Evolutionary conservation across 2,888 invertebrate species (phyloP).

Genomic region (Ellobium chinense): DNA sequence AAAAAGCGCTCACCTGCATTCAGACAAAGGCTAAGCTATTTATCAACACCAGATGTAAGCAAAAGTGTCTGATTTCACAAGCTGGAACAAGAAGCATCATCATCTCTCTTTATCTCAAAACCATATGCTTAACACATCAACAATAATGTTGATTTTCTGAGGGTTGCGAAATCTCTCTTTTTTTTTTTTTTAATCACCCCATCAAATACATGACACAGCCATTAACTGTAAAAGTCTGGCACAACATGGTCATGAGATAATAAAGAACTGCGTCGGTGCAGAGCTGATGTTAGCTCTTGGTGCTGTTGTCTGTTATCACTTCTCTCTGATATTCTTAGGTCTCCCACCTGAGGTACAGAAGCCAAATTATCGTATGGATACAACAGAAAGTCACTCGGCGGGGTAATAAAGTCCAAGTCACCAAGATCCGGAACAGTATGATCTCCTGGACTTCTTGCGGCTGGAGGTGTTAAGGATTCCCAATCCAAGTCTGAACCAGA

Average conservation of each 20-base stretch:
- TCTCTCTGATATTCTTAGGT: background rate
- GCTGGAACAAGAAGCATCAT: too few relatives aligned
- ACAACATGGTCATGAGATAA: conserved; percentile 11
- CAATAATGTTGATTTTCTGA: too few relatives aligned
- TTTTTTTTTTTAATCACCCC: too few relatives aligned
- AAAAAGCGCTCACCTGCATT: too few relatives aligned
- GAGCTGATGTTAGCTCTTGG: background rate
- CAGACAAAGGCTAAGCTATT: too few relatives aligned
- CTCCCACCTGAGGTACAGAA: background rate
- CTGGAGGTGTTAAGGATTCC: conserved; percentile 50
- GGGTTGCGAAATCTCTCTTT: too few relatives aligned
- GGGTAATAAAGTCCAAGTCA: background rate
- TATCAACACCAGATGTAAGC: too few relatives aligned
- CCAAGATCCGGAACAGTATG: conserved; percentile 39
- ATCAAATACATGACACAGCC: too few relatives aligned
- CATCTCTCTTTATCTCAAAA: too few relatives aligned
- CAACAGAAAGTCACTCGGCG: conserved; percentile 15
- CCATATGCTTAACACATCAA: too few relatives aligned
- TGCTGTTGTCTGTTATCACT: background rate
- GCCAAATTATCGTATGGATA: background rate
- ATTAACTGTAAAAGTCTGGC: conserved; percentile 30
- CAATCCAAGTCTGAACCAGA: conserved; percentile 25
- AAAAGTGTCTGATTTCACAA: too few relatives aligned
- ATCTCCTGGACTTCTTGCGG: conserved; percentile 39
- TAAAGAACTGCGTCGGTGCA: background rate